Evolutionary conservation across 2,888 invertebrate species (phyloP).

Genomic region (Brenthis hecate): DNA sequence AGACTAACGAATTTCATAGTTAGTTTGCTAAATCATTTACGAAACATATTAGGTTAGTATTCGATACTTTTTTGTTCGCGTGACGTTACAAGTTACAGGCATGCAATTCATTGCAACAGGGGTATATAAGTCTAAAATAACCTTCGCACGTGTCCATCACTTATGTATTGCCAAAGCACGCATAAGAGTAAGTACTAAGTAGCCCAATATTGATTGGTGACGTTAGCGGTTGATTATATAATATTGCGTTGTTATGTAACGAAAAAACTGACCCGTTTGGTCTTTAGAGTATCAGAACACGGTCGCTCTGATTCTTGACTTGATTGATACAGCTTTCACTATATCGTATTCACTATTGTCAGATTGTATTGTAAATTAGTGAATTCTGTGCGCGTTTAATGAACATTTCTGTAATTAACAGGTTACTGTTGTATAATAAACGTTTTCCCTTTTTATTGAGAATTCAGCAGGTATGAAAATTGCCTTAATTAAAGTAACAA

Average conservation of each 20-base stretch:
- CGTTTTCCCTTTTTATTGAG: too few species aligned
- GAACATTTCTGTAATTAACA: too few species aligned
- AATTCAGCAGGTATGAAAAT: too few species aligned
- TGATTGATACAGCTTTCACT: conserved; percentile 55
- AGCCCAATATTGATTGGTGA: conserved; percentile 47
- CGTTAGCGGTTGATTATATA: conserved; percentile 49
- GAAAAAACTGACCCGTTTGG: conserved; percentile 51
- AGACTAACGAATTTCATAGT: conserved; percentile 19
- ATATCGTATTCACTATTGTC: conserved; percentile 29
- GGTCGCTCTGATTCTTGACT: conserved; percentile 40
- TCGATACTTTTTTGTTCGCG: conserved; percentile 30
- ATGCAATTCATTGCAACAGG: conserved; percentile 40
- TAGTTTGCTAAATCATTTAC: conserved; percentile 29
- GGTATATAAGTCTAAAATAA: conserved; percentile 28
- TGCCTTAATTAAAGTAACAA: too few species aligned
- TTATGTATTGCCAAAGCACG: conserved; percentile 46
- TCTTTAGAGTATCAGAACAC: conserved; percentile 46
- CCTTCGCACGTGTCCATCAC: conserved; percentile 39
- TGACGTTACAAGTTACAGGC: conserved; percentile 30
- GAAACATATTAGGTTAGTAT: conserved; percentile 27
- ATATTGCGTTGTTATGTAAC: conserved; percentile 55
- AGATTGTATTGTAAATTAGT: conserved; percentile 18
- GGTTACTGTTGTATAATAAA: too few species aligned
- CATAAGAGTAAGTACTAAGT: conserved; percentile 47
- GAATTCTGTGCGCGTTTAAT: background rate